These are phyloP conservation scores for Diacarnus erythraeanus DNA, from an alignment of 37 sponge, comb jelly and placozoan genomes.

Conservation along the genomic window DNA sequence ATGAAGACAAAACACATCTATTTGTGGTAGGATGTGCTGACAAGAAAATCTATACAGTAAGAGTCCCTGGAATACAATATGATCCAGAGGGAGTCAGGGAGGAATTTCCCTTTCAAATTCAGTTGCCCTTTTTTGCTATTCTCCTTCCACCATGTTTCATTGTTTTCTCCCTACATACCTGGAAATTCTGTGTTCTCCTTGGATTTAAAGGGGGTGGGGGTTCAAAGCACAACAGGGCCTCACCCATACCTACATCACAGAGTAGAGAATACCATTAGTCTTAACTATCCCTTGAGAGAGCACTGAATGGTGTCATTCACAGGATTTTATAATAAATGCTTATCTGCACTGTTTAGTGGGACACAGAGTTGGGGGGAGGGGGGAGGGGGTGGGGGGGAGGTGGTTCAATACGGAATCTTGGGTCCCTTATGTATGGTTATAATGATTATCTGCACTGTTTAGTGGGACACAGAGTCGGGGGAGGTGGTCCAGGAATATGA, in stretches of 20 bases:
- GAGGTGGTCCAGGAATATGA: slow-evolving; percentile 97
- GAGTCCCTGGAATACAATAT: slow-evolving; percentile 24
- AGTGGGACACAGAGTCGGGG: slow-evolving; percentile 88
- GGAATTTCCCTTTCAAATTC: background rate
- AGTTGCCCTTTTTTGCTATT: background rate
- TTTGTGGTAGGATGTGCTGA: slow-evolving; percentile 93
- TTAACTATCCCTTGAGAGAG: too few relatives aligned
- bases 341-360: slow-evolving; percentile 63
- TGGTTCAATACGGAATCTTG: too few relatives aligned
- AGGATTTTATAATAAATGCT: too few relatives aligned
- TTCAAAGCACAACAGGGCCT: too few relatives aligned
- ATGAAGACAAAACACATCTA: slow-evolving; percentile 88
- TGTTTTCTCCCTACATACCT: too few relatives aligned
- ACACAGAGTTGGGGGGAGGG: slow-evolving; percentile 77
- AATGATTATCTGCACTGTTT: background rate
- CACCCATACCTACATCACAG: too few relatives aligned
- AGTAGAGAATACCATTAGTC: too few relatives aligned
- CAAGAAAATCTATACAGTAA: slow-evolving; percentile 94
- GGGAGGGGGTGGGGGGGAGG: too few relatives aligned
- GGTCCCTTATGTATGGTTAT: background rate
- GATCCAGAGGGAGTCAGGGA: too few relatives aligned
- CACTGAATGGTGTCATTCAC: too few relatives aligned
- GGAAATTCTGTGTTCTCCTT: too few relatives aligned
- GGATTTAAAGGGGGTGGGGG: too few relatives aligned
- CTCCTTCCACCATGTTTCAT: background rate